A percentile compares a stretch with the other conserved stretches of the same genome.
These are phyloP conservation scores for Setophaga kirtlandii DNA, from an alignment of 2,113 vertebrate species.

Conservation along the genomic window DNA sequence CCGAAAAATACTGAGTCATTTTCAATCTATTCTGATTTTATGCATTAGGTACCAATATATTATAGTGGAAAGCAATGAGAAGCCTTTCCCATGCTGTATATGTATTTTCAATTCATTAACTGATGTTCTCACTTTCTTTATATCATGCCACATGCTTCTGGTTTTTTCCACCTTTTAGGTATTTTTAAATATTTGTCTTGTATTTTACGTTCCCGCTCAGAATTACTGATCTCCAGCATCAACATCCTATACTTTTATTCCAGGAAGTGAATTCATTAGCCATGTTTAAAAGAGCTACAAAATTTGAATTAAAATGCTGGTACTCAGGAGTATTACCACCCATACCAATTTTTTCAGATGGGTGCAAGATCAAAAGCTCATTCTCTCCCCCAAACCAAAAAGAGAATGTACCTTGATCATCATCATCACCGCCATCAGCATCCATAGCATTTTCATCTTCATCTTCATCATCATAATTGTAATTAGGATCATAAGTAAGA, in stretches of 20 bases:
- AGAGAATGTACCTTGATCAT: constrained; percentile 89
- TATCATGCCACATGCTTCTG: neutral
- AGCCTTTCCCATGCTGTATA: neutral
- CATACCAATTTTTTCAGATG: neutral
- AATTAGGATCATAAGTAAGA: constrained; percentile 98
- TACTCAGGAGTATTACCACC: neutral
- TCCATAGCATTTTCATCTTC: constrained; percentile 99
- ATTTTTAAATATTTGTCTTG: neutral
- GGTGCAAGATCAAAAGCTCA: neutral
- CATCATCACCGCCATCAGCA: constrained; percentile 94
- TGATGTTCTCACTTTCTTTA: neutral
- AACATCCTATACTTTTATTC: neutral
- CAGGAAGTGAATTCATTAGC: neutral
- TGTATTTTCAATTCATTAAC: neutral
- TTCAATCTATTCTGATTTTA: neutral
- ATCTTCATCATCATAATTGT: constrained; percentile 98
- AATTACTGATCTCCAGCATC: neutral
- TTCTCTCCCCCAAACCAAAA: neutral
- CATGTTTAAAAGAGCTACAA: neutral
- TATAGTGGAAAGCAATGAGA: neutral
- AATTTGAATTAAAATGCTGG: neutral
- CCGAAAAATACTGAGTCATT: neutral
- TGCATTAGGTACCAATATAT: neutral
- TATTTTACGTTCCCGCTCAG: neutral
- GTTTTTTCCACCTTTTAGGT: neutral